Base-by-base conservation (phyloP, 2,797 vertebrate species). In the Cirrhinus mrigala region DNA sequence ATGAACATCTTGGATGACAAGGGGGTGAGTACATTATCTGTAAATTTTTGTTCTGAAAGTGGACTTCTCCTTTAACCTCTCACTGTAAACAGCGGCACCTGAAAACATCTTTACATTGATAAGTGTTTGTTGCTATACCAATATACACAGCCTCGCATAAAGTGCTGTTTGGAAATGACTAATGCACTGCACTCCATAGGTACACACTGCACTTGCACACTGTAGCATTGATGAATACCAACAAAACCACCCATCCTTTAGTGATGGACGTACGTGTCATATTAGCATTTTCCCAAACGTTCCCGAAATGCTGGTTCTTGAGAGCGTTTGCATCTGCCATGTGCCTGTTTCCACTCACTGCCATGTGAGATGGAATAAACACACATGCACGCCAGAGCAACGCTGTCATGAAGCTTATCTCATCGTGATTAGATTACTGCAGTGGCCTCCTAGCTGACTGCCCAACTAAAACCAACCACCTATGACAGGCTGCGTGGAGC, bases 391-490 rank as follows among this genome's bases (percentile, higher is more conserved):
- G 89, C 91, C 89, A 90, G 90, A 91, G 93, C 91, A 90, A 93
- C 93, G 93, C 92, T 91, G 93, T 94, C 93, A 92, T 92, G 90
- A 90, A 91, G 90, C 91, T 93, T 93, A 91, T 91, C 92, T 93
- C 91, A 92, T 94, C 91, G 89, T 92, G 92, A 94, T 94, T 92
- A 93, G 89, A 94, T 91, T 91, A 91, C 92, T 86, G 93, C 93
- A 90, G 90, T 93, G 89, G 92, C 90, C 91, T 94, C 90, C 92
- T 91, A 88, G 85, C 89, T 91, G 90, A 90, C 86, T 91, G 89
- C 87, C 88, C 90, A 90, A 90, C 89, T 92, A 90, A 92, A 93
- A 90, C 86, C 90, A 85, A 87, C 86, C 90, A 87, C 84, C 89
- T 92, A 86, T 91, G 56, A 91, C 89, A 87, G 92, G 56, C 82